Conservation (phyloP, 1,140 invertebrate genomes). For the Ctenoplectra terminalis region DNA sequence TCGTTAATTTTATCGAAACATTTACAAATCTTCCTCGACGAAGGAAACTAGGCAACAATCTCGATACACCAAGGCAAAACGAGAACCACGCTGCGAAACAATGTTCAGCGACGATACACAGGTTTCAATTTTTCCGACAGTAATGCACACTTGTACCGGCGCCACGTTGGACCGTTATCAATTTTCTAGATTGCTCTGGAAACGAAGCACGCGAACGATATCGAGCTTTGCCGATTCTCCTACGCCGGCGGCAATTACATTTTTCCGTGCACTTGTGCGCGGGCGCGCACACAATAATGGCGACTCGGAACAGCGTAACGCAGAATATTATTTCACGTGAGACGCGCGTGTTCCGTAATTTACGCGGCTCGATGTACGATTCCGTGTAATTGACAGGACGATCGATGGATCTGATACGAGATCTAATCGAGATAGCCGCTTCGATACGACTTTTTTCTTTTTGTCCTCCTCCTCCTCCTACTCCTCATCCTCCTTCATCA, state of each 20-base stretch:
- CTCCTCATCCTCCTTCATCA: background rate
- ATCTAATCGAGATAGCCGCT: slow-evolving; percentile 47
- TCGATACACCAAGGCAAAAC: background rate
- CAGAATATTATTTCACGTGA: slow-evolving; percentile 23
- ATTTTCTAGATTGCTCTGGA: slow-evolving; percentile 7
- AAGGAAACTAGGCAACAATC: too few relatives aligned
- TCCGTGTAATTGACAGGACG: slow-evolving; percentile 41
- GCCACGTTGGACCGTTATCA: slow-evolving; percentile 16
- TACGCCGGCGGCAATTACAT: slow-evolving; percentile 11
- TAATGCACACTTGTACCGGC: background rate
- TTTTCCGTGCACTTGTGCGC: slow-evolving; percentile 1
- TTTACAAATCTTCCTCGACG: too few relatives aligned
- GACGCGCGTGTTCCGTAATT: slow-evolving; percentile 35
- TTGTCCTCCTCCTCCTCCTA: too few relatives aligned
- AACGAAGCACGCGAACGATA: background rate
- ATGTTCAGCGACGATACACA: background rate
- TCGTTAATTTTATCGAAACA: too few relatives aligned
- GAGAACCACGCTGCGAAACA: background rate
- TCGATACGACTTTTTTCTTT: too few relatives aligned
- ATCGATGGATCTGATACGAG: slow-evolving; percentile 38
- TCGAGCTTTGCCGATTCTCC: background rate
- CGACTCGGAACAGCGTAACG: too few relatives aligned
- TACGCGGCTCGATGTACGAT: slow-evolving; percentile 37
- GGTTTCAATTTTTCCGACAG: slow-evolving; percentile 5
- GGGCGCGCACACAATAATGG: too few relatives aligned